These are phyloP conservation scores for Crossocerus cetratus DNA, from an alignment of 2,888 invertebrate genomes.

Conservation along the genomic window DNA sequence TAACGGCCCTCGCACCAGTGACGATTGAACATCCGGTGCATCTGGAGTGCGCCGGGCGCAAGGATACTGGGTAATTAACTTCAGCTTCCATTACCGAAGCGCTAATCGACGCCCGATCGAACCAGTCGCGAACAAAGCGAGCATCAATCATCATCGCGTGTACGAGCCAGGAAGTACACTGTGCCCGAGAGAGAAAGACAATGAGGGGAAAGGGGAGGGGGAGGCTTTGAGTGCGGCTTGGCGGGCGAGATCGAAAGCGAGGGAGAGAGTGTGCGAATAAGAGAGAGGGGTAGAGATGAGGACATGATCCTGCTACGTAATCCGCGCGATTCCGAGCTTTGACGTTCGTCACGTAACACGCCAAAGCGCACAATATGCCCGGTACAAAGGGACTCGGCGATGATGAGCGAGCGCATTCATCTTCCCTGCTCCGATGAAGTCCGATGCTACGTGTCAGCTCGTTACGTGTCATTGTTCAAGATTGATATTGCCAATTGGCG, in stretches of 20 bases:
- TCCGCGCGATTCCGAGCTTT: conserved; percentile 17
- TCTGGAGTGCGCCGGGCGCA: background rate
- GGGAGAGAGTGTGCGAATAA: background rate
- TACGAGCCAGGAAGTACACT: conserved; percentile 17
- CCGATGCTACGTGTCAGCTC: conserved; percentile 13
- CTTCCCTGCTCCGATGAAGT: conserved; percentile 30
- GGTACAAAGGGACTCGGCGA: conserved; percentile 40
- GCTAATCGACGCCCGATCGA: conserved; percentile 41
- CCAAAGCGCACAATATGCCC: conserved; percentile 14
- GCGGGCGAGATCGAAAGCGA: background rate
- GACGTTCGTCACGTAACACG: conserved; percentile 42
- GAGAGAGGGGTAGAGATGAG: background rate
- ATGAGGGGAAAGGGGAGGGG: background rate
- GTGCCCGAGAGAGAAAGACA: background rate
- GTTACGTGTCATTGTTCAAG: conserved; percentile 29
- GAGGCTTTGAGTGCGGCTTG: background rate
- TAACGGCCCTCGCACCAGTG: background rate
- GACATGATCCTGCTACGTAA: conserved; percentile 39
- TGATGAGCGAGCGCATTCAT: conserved; percentile 38
- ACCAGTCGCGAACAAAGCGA: conserved; percentile 45
- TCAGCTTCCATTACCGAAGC: conserved; percentile 27
- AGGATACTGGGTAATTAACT: conserved; percentile 35
- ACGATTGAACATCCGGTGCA: conserved; percentile 6
- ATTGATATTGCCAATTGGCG: conserved; percentile 20
- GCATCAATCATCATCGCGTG: conserved; percentile 45